Percentiles rank a stretch among this genome's conserved stretches.
Evolutionary conservation across 2,113 vertebrate genomes (phyloP).

Genomic region (Rhynchopsitta pachyrhyncha): DNA sequence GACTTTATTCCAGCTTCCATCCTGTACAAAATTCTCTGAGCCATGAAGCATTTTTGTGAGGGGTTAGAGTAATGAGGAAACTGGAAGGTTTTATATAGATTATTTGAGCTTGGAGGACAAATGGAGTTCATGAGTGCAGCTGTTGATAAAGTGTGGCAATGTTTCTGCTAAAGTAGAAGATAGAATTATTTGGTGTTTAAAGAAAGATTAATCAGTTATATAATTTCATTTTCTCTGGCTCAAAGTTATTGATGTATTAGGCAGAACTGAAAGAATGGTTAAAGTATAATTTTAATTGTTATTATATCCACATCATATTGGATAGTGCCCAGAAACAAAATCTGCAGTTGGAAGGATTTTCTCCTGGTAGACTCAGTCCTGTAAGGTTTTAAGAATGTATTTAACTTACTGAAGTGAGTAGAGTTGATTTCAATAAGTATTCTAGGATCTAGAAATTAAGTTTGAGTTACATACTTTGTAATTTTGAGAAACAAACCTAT

Average conservation of each 20-base stretch:
- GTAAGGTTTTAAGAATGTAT: not conserved
- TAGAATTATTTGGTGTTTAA: constrained; percentile 27
- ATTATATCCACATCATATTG: not conserved
- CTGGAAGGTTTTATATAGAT: not conserved
- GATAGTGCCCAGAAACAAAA: not conserved
- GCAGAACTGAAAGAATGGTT: constrained; percentile 3
- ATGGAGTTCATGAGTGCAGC: not conserved
- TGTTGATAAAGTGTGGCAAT: not conserved
- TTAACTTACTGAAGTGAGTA: not conserved
- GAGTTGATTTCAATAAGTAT: not conserved
- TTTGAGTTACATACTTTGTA: not conserved
- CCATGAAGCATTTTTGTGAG: not conserved
- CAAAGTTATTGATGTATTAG: not conserved
- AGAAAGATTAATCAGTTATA: constrained; percentile 34
- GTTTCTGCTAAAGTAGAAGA: not conserved
- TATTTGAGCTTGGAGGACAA: not conserved
- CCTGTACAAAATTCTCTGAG: not conserved
- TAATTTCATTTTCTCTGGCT: constrained; percentile 24
- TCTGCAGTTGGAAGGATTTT: not conserved
- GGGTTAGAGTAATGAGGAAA: not conserved
- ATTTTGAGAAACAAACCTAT: not conserved
- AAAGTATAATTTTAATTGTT: not conserved
- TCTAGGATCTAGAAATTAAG: not conserved
- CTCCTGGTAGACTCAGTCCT: not conserved
- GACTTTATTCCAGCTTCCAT: not conserved